Evolutionary conservation across 2,888 invertebrate species (phyloP).

Genomic region (Polietes domitor): DNA sequence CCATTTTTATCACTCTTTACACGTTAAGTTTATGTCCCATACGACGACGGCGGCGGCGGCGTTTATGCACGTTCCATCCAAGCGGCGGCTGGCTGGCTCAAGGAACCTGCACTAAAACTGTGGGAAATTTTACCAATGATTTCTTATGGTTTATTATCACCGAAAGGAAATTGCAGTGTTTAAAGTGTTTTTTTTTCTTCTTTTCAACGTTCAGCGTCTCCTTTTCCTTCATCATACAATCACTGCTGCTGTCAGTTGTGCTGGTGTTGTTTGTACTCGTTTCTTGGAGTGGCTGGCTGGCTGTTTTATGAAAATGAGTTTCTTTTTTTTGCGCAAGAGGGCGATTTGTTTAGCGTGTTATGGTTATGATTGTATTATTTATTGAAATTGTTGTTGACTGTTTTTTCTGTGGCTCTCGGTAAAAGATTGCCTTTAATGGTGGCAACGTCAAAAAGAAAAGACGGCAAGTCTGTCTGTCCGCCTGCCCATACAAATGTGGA

Average conservation of each 20-base stretch:
- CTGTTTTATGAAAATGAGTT: conserved; percentile 23
- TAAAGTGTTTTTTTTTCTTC: background rate
- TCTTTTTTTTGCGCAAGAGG: conserved; percentile 1
- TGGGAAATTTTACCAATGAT: conserved; percentile 30
- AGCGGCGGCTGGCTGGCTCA: background rate
- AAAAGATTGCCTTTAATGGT: background rate
- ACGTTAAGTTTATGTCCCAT: background rate
- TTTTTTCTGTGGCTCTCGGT: background rate
- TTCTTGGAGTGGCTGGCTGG: background rate
- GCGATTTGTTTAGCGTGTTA: conserved; percentile 11
- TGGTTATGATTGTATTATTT: conserved; percentile 26
- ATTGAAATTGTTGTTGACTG: conserved; percentile 14
- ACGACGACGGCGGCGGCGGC: background rate
- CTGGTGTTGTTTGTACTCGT: background rate
- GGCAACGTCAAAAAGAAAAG: background rate
- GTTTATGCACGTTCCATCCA: background rate
- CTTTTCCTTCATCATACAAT: background rate
- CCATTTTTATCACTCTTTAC: conserved; percentile 9
- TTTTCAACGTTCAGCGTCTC: background rate
- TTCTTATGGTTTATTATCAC: conserved; percentile 36
- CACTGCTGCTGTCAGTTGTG: background rate
- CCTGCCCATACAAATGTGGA: background rate
- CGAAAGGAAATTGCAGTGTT: conserved; percentile 38
- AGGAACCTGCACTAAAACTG: background rate
- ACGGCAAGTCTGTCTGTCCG: background rate